Base-by-base conservation (phyloP, 2,797 vertebrate genomes). In the Lacerta viridis region DNA sequence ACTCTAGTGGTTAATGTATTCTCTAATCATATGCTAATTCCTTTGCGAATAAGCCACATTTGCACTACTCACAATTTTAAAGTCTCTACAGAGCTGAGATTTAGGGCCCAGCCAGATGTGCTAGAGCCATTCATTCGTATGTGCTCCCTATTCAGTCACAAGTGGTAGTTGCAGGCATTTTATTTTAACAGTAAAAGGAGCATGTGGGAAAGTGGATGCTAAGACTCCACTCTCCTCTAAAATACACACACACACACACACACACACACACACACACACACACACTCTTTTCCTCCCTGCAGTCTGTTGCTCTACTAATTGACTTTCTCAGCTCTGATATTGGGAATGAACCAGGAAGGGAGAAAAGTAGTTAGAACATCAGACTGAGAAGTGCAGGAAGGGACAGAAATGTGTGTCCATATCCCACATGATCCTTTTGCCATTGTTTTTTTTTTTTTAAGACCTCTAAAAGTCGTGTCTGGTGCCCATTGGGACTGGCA, bases 1-100 rank as follows among this genome's bases (percentile, higher is more conserved):
- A 71, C 66, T 69, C 69, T 84, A 18, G 29, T 79, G 46, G 50
- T 80, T 77, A 83, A 88, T 77, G 74, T 29, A 50, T 78, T 83
- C 72, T 39, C 27, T 68, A 85, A 77, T 36, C 33, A 59, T 17
- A 39, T 87, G 46, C 78, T 59, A 29, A 80, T 59, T 80, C 43
- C 66, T 72, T 72, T 80, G 64, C 71, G 41, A 71, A 69, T 43
- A 64, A 3, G 25, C 74, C 27, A 68, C 18, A 43, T 85, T 25
- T 46, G 27, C 23, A 61, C 39, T 72, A 72, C 11, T 46, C 59
- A 59, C 82, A 23, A 88, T 25, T 39, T 18, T 64, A 36, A 36
- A 18, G 33, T 71, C 66, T 83, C 43, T 23, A 15, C 11, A 69
- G 36, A 84, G 80, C 41, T n/a, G 25, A 27, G 46, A 78, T 39